phyloP scores from a whole-genome alignment of 2,797 vertebrate genomes.

The Ataeniobius toweri region DNA sequence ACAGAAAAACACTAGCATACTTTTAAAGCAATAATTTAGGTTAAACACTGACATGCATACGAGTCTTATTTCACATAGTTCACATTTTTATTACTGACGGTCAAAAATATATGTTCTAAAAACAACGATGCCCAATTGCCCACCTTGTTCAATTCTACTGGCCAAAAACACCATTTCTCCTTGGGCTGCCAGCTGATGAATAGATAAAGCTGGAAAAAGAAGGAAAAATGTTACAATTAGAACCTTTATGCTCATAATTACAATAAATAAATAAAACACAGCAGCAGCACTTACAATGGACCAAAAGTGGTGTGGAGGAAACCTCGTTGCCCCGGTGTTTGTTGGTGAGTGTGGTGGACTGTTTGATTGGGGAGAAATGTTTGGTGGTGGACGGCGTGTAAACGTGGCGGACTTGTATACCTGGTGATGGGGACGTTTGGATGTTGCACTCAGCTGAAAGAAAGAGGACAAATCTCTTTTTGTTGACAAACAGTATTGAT shows the following conservation, averaged over 20 bases:
- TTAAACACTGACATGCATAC: too few relatives aligned
- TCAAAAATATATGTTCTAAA: not conserved
- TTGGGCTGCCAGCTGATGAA: constrained; percentile 96
- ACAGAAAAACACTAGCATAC: too few relatives aligned
- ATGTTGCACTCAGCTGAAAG: constrained; percentile 95
- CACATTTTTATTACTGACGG: too few relatives aligned
- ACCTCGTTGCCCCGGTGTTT: constrained; percentile 98
- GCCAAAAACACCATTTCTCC: constrained; percentile 97
- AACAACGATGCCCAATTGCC: not conserved
- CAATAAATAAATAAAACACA: not conserved
- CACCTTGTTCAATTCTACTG: constrained; percentile 97
- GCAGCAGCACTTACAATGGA: constrained; percentile 88
- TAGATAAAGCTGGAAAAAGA: constrained; percentile 86
- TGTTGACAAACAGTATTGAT: too few relatives aligned
- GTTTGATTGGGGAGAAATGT: constrained; percentile 98
- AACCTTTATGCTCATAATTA: not conserved
- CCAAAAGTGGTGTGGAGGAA: constrained; percentile 93
- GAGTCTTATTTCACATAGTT: too few relatives aligned
- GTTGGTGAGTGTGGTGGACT: constrained; percentile 97
- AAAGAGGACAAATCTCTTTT: too few relatives aligned
- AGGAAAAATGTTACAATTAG: not conserved
- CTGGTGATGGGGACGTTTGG: constrained; percentile 95
- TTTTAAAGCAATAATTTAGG: too few relatives aligned
- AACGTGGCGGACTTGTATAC: constrained; percentile 96
- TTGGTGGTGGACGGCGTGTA: constrained; percentile 98